A percentile compares a stretch with the other conserved stretches of the same genome.
Evolutionary conservation across 2,888 invertebrate genomes (phyloP).

Genomic region (Drosophila emarginata): DNA sequence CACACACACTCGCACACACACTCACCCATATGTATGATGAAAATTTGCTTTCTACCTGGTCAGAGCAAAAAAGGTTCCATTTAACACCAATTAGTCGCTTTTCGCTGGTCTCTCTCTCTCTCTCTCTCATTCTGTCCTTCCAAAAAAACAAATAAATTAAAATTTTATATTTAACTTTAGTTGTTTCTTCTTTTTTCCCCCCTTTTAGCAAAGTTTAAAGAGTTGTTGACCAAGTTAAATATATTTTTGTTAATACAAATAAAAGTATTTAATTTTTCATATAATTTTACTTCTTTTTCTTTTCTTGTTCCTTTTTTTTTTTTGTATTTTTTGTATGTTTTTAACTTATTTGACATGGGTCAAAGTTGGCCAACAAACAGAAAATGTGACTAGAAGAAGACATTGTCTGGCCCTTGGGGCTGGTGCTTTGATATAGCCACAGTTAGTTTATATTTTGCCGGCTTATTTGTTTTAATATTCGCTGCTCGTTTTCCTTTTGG

Average conservation of each 20-base stretch:
- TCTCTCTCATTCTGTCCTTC: constrained; percentile 1
- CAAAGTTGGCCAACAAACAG: constrained; percentile 33
- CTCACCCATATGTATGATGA: not conserved
- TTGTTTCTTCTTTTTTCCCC: constrained; percentile 4
- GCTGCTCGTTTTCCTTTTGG: constrained; percentile 61
- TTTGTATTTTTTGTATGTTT: not conserved
- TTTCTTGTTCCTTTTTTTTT: not conserved
- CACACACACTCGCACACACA: not conserved
- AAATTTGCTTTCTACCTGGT: constrained; percentile 43
- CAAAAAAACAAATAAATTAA: constrained; percentile 51
- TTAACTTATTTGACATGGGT: constrained; percentile 72
- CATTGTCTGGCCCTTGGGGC: constrained; percentile 26
- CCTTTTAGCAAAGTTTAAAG: constrained; percentile 36
- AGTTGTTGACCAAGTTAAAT: constrained; percentile 64
- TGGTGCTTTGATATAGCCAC: constrained; percentile 38
- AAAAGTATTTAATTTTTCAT: not conserved
- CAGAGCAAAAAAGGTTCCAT: constrained; percentile 24
- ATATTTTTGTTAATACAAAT: not conserved
- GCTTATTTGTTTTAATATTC: constrained; percentile 78
- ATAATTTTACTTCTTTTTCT: not conserved
- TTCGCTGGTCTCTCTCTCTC: constrained; percentile 37
- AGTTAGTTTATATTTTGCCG: constrained; percentile 44
- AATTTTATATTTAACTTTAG: constrained; percentile 41
- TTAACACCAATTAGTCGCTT: constrained; percentile 73
- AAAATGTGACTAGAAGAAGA: constrained; percentile 20